Percentiles rank a stretch among this genome's conserved stretches.
Conservation (phyloP, 2,888 invertebrate genomes). For the Leptura quadrifasciata region DNA sequence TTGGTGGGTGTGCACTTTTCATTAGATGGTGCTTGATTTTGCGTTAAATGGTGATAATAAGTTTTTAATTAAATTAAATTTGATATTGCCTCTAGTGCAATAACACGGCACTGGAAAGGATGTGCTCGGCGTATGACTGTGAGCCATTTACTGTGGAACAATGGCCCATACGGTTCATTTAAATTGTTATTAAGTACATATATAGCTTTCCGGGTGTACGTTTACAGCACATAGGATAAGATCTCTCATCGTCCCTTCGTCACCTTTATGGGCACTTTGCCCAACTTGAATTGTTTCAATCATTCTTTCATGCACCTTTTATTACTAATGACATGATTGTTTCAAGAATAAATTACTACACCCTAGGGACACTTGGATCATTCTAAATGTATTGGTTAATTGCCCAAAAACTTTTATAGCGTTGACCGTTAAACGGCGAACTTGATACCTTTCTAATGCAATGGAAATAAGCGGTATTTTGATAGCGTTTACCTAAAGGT, state of each 20-base stretch:
- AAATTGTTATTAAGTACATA: slow-evolving; percentile 68
- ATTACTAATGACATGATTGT: slow-evolving; percentile 46
- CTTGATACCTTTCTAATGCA: slow-evolving; percentile 19
- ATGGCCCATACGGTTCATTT: slow-evolving; percentile 67
- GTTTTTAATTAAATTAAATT: no score
- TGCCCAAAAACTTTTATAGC: slow-evolving; percentile 52
- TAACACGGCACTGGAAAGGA: slow-evolving; percentile 38
- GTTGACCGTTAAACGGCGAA: slow-evolving; percentile 49
- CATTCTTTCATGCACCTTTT: slow-evolving; percentile 44
- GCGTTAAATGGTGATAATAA: no score
- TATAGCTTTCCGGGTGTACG: slow-evolving; percentile 65
- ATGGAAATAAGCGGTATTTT: neutral
- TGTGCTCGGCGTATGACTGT: slow-evolving; percentile 44
- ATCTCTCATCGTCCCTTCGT: slow-evolving; percentile 62
- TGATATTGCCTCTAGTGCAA: neutral
- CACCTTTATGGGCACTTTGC: slow-evolving; percentile 61
- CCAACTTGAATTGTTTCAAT: slow-evolving; percentile 42
- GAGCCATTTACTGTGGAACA: slow-evolving; percentile 62
- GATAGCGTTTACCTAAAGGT: neutral
- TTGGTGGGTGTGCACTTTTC: no score
- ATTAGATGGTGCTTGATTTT: no score
- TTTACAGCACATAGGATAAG: slow-evolving; percentile 64
- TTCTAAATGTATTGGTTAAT: slow-evolving; percentile 48
- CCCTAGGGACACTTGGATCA: slow-evolving; percentile 26
- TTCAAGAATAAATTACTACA: slow-evolving; percentile 45